A percentile compares a stretch with the other conserved stretches of the same genome.
Conservation (phyloP, 2,797 vertebrate genomes). For the Numenius phaeopus region DNA sequence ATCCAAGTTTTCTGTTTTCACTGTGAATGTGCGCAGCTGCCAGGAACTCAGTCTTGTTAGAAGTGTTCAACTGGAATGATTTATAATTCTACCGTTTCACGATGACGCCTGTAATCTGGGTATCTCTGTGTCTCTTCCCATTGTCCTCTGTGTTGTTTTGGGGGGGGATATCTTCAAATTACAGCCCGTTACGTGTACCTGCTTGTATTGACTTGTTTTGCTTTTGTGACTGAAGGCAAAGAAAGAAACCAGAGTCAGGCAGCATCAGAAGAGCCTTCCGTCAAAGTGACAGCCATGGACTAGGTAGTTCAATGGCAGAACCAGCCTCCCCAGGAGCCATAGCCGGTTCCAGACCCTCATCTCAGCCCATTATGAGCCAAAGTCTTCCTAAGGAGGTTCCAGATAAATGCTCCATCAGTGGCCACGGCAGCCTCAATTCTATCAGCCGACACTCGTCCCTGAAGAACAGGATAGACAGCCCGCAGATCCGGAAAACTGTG, state of each 20-base stretch:
- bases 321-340: conserved; percentile 83
- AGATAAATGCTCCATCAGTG: conserved; percentile 92
- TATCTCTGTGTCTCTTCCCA: not conserved
- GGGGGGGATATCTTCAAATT: conserved; percentile 53
- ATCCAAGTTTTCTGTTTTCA: conserved; percentile 10
- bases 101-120: not conserved
- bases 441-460: conserved; percentile 96
- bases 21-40: conserved; percentile 29
- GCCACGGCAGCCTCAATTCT: conserved; percentile 94
- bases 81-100: not conserved
- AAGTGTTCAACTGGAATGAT: not conserved
- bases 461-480: conserved; percentile 94
- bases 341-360: conserved; percentile 85
- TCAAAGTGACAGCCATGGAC: conserved; percentile 84
- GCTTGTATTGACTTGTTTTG: conserved; percentile 75
- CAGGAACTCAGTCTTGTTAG: conserved; percentile 20
- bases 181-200: conserved; percentile 19
- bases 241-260: conserved; percentile 92
- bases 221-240: conserved; percentile 87
- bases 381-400: conserved; percentile 89
- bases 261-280: conserved; percentile 92
- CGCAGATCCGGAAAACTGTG: conserved; percentile 90
- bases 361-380: conserved; percentile 87
- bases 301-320: conserved; percentile 79
- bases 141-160: conserved; percentile 60